A percentile compares a stretch with the other conserved stretches of the same genome.
Conservation (phyloP, 2,888 invertebrate genomes). For the Hypolimnas misippus region DNA sequence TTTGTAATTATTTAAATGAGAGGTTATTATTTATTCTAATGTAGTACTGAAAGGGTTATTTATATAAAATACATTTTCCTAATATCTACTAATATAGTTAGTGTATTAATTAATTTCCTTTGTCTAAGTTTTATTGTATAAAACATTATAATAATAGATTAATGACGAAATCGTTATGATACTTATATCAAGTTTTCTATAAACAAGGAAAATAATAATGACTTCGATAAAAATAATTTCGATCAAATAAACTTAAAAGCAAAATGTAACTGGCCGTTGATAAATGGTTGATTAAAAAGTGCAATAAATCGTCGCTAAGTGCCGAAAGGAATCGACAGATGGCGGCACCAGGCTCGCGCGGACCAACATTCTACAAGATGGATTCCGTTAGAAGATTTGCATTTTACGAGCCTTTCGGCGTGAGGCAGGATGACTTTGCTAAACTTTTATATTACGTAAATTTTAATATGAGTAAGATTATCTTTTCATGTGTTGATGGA, state of each 20-base stretch:
- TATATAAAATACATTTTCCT: no score
- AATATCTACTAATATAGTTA: no score
- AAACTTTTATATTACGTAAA: background rate
- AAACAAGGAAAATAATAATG: no score
- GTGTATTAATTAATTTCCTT: no score
- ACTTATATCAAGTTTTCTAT: no score
- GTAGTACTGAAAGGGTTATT: no score
- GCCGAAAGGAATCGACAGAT: conserved; percentile 36
- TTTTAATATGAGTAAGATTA: background rate
- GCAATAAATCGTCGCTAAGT: conserved; percentile 3
- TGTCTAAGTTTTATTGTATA: no score
- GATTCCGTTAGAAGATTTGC: conserved; percentile 22
- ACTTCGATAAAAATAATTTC: background rate
- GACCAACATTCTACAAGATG: conserved; percentile 9
- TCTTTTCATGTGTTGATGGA: no score
- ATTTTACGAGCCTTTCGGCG: conserved; percentile 26
- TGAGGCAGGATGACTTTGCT: conserved; percentile 14
- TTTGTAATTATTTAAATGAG: no score
- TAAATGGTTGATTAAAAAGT: conserved; percentile 18
- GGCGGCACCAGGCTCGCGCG: conserved; percentile 32
- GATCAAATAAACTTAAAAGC: background rate
- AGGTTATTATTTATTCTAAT: no score
- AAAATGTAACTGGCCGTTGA: background rate
- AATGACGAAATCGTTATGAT: no score
- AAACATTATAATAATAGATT: no score